Base-by-base conservation (phyloP, 2,888 invertebrate genomes). In the Drosophila austrosaltans region DNA sequence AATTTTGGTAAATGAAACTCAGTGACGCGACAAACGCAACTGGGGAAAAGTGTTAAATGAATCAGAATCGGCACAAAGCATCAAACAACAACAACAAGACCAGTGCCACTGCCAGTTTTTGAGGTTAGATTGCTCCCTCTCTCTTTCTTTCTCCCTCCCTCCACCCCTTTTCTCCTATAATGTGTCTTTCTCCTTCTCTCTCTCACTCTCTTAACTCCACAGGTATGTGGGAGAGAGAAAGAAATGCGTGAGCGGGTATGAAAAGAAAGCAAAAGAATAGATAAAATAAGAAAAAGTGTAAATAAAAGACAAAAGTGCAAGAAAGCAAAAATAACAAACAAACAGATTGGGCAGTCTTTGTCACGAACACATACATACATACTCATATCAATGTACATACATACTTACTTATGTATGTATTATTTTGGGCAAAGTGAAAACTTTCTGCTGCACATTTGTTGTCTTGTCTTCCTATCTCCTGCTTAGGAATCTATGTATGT, bases 101-200 rank as follows among this genome's bases (percentile, higher is more conserved):
- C 16, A 62, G 74, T 48, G 22, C 48, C 48, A 48, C 16, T 48
- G 72, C 78, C 73, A 72, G 72, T 75, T 81, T 63, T 83, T 83
- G 81, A 88, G 88, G 83, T 86, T 88, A 85, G 86, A 84, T 79
- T 65, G 22, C 30, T 39, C 8, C 22, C 16, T 22, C 57, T 30
- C 5, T 8, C n/a, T 12, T 39, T 39, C 39, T 22, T 8, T 12
- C 30, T 58, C 48, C 20, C 39, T 22, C 16, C 22, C 30, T 58
- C 48, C 20, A 12, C 57, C n/a, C 12, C 8, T 16, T 22, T 39
- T 39, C 57, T 22, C 8, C 5, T 22, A 39, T 10, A 39, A 0
- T 16, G 8, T 57, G 30, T 16, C 36, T 20, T 10, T n/a, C 28
- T 28, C 28, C 16, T n/a, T 30, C 22, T 54, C 48, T 22, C 25